phyloP scores from a whole-genome alignment of 2,113 vertebrate genomes.

The Sinosuthora webbiana region DNA sequence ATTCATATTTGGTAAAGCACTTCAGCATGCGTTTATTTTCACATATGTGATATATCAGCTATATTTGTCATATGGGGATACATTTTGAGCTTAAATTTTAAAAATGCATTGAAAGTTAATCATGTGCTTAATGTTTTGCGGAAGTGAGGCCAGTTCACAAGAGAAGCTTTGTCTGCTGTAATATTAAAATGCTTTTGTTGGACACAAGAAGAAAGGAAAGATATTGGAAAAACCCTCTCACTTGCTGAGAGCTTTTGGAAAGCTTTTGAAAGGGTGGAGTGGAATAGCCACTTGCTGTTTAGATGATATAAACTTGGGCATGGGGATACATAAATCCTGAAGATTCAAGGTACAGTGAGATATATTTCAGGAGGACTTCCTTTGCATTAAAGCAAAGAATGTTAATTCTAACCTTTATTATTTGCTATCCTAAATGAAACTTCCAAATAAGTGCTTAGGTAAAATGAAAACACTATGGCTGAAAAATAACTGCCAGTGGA shows the following conservation, averaged over 20 bases:
- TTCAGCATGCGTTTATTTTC: neutral
- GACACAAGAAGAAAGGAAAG: neutral
- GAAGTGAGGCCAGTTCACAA: neutral
- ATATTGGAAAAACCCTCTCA: neutral
- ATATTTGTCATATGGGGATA: neutral
- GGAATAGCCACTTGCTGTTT: slow-evolving; percentile 21
- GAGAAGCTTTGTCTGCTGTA: neutral
- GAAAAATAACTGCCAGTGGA: slow-evolving; percentile 24
- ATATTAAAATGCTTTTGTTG: neutral
- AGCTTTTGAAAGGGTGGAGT: slow-evolving; percentile 9
- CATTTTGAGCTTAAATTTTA: neutral
- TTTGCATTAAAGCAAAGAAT: neutral
- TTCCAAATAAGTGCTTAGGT: neutral
- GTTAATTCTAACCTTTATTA: neutral
- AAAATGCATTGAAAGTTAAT: slow-evolving; percentile 12
- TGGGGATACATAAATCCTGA: neutral
- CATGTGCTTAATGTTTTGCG: neutral
- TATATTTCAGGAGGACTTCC: neutral
- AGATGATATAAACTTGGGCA: neutral
- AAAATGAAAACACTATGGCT: neutral
- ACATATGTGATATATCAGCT: slow-evolving; percentile 3
- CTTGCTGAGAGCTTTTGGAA: slow-evolving; percentile 1
- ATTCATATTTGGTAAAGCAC: neutral
- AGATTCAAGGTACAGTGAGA: neutral
- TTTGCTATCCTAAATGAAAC: neutral